phyloP scores from a whole-genome alignment of 1,140 invertebrate genomes.

The Batillaria attramentaria region DNA sequence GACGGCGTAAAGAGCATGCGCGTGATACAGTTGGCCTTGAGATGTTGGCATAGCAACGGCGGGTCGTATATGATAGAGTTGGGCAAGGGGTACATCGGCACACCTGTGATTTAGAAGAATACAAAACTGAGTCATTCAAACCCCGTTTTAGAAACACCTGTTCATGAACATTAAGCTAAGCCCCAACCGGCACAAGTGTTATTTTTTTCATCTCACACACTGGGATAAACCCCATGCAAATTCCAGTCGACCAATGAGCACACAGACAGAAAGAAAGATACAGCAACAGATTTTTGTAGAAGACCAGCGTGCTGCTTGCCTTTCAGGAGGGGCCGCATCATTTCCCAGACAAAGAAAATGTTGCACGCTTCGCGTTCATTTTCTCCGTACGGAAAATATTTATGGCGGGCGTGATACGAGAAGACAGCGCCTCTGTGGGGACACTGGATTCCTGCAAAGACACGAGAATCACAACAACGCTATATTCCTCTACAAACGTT shows the following conservation, averaged over 20 bases:
- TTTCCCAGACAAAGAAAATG: constrained; percentile 74
- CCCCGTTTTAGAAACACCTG: too few relatives aligned
- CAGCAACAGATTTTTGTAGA: not conserved
- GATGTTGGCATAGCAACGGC: constrained; percentile 62
- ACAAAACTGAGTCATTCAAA: too few relatives aligned
- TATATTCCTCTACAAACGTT: too few relatives aligned
- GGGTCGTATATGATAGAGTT: constrained; percentile 73
- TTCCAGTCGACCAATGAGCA: too few relatives aligned
- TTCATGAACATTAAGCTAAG: too few relatives aligned
- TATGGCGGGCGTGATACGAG: constrained; percentile 70
- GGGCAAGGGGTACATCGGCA: constrained; percentile 70
- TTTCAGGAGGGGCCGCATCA: constrained; percentile 71
- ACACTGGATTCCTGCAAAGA: constrained; percentile 71
- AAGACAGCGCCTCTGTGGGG: constrained; percentile 73
- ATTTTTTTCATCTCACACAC: too few relatives aligned
- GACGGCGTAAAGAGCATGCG: constrained; percentile 73
- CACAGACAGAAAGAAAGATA: constrained; percentile 13
- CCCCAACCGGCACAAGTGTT: too few relatives aligned
- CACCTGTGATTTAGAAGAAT: constrained; percentile 55
- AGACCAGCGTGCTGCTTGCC: constrained; percentile 49
- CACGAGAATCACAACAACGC: too few relatives aligned
- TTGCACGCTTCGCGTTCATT: constrained; percentile 72
- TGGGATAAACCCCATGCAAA: too few relatives aligned
- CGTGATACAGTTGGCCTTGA: constrained; percentile 68
- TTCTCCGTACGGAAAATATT: constrained; percentile 65